Conservation (phyloP, 2,113 vertebrate species). For the Dendrocopos noguchii region DNA sequence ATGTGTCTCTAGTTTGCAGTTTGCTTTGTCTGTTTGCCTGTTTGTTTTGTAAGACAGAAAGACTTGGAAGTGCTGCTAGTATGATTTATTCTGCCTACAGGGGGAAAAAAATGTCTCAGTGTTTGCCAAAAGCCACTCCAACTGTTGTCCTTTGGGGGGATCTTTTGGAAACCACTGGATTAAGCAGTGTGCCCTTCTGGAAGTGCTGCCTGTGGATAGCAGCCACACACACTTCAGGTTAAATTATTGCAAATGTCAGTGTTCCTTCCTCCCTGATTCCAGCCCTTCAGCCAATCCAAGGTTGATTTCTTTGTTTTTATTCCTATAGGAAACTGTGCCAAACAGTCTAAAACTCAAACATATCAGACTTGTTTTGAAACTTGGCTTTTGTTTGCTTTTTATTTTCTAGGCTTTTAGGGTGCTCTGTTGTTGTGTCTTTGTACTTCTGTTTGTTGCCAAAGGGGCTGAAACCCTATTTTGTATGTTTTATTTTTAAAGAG, state of each 20-base stretch:
- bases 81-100: not conserved
- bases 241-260: not conserved
- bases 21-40: not conserved
- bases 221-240: not conserved
- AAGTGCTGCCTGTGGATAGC: not conserved
- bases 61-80: not conserved
- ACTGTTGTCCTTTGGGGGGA: not conserved
- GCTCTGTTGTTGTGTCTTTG: not conserved
- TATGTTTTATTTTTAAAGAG: not conserved
- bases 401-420: not conserved
- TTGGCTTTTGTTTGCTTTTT: not conserved
- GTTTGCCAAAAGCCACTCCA: not conserved
- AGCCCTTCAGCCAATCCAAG: not conserved
- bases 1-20: not conserved
- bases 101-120: not conserved
- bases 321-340: not conserved
- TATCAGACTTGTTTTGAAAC: not conserved
- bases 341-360: not conserved
- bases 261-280: not conserved
- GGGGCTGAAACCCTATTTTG: not conserved
- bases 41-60: not conserved
- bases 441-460: not conserved
- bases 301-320: not conserved
- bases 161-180: not conserved
- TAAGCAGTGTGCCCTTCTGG: not conserved